These are phyloP conservation scores for Numenius arquata DNA, from an alignment of 2,113 vertebrate species.

Conservation along the genomic window DNA sequence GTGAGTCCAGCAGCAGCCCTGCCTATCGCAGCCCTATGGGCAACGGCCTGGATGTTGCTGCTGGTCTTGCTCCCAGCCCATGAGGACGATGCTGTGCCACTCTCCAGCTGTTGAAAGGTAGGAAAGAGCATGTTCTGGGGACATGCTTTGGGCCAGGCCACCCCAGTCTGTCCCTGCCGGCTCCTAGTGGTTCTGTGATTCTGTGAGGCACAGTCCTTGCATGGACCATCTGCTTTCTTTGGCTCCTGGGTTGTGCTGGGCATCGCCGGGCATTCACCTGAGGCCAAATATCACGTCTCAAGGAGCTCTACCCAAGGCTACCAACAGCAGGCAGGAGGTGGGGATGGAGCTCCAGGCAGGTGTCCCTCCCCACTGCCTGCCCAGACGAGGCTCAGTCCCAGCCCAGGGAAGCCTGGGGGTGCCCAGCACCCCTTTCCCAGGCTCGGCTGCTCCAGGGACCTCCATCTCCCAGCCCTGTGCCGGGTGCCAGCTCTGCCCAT, in stretches of 20 bases:
- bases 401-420: not conserved
- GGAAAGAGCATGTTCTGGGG: not conserved
- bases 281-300: not conserved
- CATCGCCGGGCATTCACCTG: not conserved
- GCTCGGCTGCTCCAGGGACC: not conserved
- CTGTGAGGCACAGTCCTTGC: not conserved
- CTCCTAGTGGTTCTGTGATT: not conserved
- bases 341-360: not conserved
- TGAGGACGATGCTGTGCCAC: not conserved
- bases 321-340: not conserved
- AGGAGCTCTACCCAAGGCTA: not conserved
- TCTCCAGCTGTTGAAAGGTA: not conserved
- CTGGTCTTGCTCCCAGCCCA: not conserved
- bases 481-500: rapidly evolving
- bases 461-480: not conserved
- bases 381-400: not conserved
- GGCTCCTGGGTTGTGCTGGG: not conserved
- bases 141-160: not conserved
- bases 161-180: not conserved
- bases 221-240: not conserved
- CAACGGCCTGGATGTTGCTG: not conserved
- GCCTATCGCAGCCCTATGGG: not conserved
- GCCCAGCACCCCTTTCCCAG: not conserved
- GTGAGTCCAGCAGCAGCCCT: not conserved
- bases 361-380: not conserved